Percentiles rank a stretch among this genome's conserved stretches.
Conservation (phyloP, 2,113 vertebrate genomes). For the Tichodroma muraria region DNA sequence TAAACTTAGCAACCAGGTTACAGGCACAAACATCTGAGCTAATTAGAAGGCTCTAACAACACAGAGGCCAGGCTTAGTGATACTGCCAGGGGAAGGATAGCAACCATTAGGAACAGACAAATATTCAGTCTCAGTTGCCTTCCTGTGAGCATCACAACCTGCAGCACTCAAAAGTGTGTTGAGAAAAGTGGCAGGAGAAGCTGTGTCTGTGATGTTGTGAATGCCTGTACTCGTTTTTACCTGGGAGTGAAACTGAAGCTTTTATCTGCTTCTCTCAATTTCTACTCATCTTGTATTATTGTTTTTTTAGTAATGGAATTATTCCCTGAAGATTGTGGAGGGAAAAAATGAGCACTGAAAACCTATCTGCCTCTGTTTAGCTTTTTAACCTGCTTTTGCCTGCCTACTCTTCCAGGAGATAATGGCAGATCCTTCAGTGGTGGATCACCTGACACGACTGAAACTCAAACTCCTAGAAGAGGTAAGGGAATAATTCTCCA, state of each 20-base stretch:
- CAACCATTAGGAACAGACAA: not conserved
- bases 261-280: not conserved
- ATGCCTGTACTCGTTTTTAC: not conserved
- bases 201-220: not conserved
- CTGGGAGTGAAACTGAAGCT: not conserved
- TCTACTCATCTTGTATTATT: not conserved
- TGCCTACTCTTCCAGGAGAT: not conserved
- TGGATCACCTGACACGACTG: conserved; percentile 75
- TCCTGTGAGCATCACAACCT: not conserved
- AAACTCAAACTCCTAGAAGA: conserved; percentile 78
- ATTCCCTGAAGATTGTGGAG: not conserved
- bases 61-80: not conserved
- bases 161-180: not conserved
- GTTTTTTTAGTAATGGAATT: not conserved
- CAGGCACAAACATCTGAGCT: not conserved
- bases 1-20: conserved; percentile 19
- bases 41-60: not conserved
- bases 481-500: conserved; percentile 50
- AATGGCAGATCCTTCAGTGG: conserved; percentile 66
- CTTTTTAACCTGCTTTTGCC: not conserved
- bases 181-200: not conserved
- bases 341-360: not conserved
- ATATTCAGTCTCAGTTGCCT: not conserved
- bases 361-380: not conserved
- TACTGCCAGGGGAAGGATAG: not conserved